phyloP scores from a whole-genome alignment of 2,797 vertebrate species.

The Bradypodion ventrale region DNA sequence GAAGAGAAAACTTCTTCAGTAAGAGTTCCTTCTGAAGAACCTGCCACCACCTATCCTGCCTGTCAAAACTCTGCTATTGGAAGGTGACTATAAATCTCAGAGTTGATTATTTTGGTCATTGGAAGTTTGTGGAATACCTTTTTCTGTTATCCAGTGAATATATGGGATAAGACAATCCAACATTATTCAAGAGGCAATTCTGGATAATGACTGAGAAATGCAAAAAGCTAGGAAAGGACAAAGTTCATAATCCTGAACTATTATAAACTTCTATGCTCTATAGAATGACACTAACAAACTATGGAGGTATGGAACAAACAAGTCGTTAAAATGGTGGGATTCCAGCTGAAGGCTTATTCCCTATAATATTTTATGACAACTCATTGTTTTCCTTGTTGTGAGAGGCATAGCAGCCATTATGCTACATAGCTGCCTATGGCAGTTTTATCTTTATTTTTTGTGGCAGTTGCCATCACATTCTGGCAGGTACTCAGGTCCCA shows the following conservation, averaged over 20 bases:
- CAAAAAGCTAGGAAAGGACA: not conserved
- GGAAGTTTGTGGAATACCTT: not conserved
- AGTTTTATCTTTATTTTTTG: not conserved
- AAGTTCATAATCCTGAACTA: accelerated
- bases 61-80: not conserved
- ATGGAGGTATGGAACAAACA: not conserved
- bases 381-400: not conserved
- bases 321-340: not conserved
- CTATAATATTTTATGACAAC: not conserved
- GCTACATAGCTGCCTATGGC: not conserved
- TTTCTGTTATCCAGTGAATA: too few relatives aligned
- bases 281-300: not conserved
- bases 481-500: not conserved
- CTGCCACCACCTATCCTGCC: not conserved
- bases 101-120: not conserved
- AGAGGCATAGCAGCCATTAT: conserved; percentile 5
- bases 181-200: not conserved
- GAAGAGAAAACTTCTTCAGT: too few relatives aligned
- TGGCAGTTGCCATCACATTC: not conserved
- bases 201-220: not conserved
- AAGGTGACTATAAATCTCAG: not conserved
- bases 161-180: not conserved
- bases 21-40: not conserved
- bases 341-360: not conserved
- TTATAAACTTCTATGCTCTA: not conserved